Evolutionary conservation across 2,113 vertebrate genomes (phyloP), one percentile per base, ranked within the genome.

Genomic region (Todiramphus saurophagus): DNA sequence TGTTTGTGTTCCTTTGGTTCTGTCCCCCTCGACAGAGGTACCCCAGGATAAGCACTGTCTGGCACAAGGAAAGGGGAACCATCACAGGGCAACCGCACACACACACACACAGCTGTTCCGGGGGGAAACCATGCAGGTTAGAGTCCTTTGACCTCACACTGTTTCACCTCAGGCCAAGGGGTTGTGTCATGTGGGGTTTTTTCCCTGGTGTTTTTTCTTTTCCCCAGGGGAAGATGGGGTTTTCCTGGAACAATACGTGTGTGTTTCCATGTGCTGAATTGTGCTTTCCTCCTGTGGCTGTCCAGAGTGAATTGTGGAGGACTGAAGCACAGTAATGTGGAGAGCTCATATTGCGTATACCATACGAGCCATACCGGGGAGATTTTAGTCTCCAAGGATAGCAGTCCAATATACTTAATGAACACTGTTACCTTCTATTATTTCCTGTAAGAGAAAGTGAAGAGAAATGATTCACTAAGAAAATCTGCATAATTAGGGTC

Each of bases 401-500:
- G 66, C 77, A 77, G 89, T 10, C 83, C 93, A 88, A 93, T 48
- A 83, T 37, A 81, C 74, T 93, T 96, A 97, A 91, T 96, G 94
- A 97, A 89, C 73, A 72, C 70, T 59, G 25, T 73, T 96, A 35
- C 82, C 35, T 85, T 78, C 91, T 93, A 90, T 93, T 91, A 91
- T 90, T 92, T 96, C 79, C 94, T 97, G 92, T 78, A 91, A 80
- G 58, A 92, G 89, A 96, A 87, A 95, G 87, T 53, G 46, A 33
- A 95, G 77, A 91, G 72, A 93, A 79, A 93, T 70, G 51, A 96
- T 93, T 94, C 93, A 94, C 89, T 89, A 86, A 83, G 80, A 89
- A 94, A 94, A 97, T 94, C 92, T 96, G 51, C 94, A 94, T 95
- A 97, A 96, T 96, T 96, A 95, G 83, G 48, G 87, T 92, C 94